Evolutionary conservation across 2,888 invertebrate species (phyloP), one percentile per base, ranked within the genome.

Genomic region (Resseliella maxima): DNA sequence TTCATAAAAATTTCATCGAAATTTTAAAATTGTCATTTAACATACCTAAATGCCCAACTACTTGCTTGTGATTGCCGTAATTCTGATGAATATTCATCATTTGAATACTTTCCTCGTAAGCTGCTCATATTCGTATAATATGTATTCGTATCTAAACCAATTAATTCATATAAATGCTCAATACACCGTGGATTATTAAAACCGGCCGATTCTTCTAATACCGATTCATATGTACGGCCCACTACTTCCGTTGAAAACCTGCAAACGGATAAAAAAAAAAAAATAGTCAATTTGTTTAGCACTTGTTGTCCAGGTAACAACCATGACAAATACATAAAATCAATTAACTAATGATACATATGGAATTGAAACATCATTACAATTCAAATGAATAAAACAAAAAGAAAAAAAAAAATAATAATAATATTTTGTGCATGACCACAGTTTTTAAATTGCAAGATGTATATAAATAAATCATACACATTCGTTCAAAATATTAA

Each of bases 141-240:
- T 45, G 89, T 89, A 72, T 89, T 89, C 8, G 86, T 46, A 83
- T 90, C 89, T 83, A 91, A 86, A 21, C 90, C 91, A 83, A 96
- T 93, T 87, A 95, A 94, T 92, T 96, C 94, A 88, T 95, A 94
- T 88, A 97, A 94, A 92, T 95, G 95, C 91, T 95, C 95, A 91
- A 95, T 94, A 93, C 95, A 95, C 93, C 96, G 96, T 88, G 97
- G 96, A 93, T 97, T 97, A 93, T 95, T 94, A 93, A 96, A 96
- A 90, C 96, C 96, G 89, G 95, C 93, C 90, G 95, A 95, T 92
- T 94, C 94, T 92, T 94, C 94, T 92, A 97, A 93, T 90, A 96
- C 94, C 89, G 94, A 94, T 92, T 96, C 96, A 93, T 94, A 96
- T 90, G 93, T 94, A 91, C 94, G 94, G 89, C 94, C 94, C 91